Conservation (phyloP, 2,888 invertebrate species). For the Nomada ruficornis region DNA sequence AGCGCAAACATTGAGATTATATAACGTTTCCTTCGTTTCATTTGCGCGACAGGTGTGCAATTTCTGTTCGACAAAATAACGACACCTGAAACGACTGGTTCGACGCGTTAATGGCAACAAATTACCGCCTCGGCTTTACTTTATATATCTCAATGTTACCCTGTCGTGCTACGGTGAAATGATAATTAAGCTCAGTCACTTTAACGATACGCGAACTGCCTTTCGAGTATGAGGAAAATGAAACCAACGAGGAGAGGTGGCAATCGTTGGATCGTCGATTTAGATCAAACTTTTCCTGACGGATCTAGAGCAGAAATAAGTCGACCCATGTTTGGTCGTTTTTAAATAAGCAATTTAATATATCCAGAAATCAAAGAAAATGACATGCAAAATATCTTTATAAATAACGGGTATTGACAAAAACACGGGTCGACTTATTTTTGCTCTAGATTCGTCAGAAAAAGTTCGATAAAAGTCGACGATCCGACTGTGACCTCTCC, state of each 20-base stretch:
- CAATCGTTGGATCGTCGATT: too few relatives aligned
- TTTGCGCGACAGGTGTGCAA: constrained; percentile 6
- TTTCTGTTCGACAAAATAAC: constrained; percentile 7
- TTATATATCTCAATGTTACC: background rate
- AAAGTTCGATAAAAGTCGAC: too few relatives aligned
- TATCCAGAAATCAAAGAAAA: too few relatives aligned
- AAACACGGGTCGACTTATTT: too few relatives aligned
- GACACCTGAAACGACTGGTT: background rate
- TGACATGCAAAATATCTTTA: too few relatives aligned
- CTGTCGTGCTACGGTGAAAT: background rate
- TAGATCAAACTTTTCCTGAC: too few relatives aligned
- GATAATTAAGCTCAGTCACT: background rate
- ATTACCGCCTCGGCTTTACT: constrained; percentile 7
- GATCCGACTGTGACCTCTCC: too few relatives aligned
- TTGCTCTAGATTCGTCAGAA: too few relatives aligned
- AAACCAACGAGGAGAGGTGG: background rate
- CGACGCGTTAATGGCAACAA: constrained; percentile 1
- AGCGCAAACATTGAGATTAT: constrained; percentile 3
- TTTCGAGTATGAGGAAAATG: background rate
- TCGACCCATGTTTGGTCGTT: too few relatives aligned
- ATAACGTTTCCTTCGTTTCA: background rate
- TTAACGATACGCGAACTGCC: background rate
- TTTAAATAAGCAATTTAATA: too few relatives aligned
- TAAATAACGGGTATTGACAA: too few relatives aligned
- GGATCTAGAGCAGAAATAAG: too few relatives aligned